Base-by-base conservation (phyloP, 2,888 invertebrate species). In the Neoaliturus tenellus region DNA sequence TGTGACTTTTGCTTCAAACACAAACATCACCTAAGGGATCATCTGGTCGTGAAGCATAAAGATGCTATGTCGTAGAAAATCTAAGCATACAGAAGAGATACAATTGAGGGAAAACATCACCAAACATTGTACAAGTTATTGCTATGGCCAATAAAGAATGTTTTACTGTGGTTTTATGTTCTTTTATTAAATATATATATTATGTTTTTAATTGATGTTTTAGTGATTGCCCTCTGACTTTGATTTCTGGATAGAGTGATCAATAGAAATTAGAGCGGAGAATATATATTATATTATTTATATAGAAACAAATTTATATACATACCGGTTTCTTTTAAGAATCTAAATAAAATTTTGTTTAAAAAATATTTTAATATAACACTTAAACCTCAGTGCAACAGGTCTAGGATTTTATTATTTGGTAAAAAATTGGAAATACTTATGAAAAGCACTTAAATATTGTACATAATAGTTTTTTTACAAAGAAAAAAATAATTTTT, bases 1-100 rank as follows among this genome's bases (percentile, higher is more conserved):
- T 87, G 87, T 58, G 81, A 83, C 20, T 55, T 75, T 20, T 84
- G 84, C 28, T 87, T 87, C 84, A 86, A 86, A 71, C 85, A 86
- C 71, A 84, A 84, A 73, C 85, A 85, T 82, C 83, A 86, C 35
- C 69, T 87, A 0, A 33, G 69, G n/a, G 83, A 83, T 33, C 83
- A 83, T 23, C 41, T 58, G 25, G 25, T 83, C 69, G 39, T 25
- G 12, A 82, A 73, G n/a, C 82, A 82, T 48, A 81, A 69, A n/a
- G 8, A 25, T n/a, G 1, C 44, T 33, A n/a, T 81, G 78, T 75
- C 23, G 48, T 17, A 10, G 67, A 58, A 58, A n/a, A n/a, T n/a
- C n/a, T n/a, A n/a, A 58, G 39, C 39, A 39, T 39, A 5, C 41
- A 10, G 41, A 6, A 14, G 14, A 51, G 51, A 55, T 55, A 12